Base-by-base conservation (phyloP, 2,113 vertebrate species). In the Saimiri boliviensis region DNA sequence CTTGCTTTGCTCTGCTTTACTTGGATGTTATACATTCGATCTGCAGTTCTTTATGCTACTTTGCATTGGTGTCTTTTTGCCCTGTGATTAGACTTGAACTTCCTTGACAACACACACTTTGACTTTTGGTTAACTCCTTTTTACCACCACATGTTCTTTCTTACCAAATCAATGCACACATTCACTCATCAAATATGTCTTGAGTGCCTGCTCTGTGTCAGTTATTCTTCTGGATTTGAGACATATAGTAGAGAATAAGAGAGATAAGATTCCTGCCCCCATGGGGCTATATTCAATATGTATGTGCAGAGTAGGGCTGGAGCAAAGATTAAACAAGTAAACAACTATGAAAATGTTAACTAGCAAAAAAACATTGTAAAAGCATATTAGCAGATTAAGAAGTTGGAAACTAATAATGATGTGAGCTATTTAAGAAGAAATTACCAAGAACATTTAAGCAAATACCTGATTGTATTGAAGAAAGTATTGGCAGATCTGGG, bases 1-100 rank as follows among this genome's bases (percentile, higher is more conserved):
- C 76, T 60, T 85, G 80, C 52, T 90, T 79, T 54, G 60, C 56
- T 91, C 90, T 92, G 93, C 66, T 76, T 90, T 80, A 71, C n/a
- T 91, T 45, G 35, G 4, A 13, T 49, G 71, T 60, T 89, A 92
- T 56, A 76, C 32, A 81, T 82, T 82, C 89, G 92, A 11, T 68
- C 84, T 90, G 40, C 13, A 94, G 63, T 58, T 52, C 76, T 87
- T 58, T 54, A 25, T 93, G 82, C 89, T 95, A 45, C 95, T 93
- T 84, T 92, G 35, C 83, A 86, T 35, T 71, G 80, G 37, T 94
- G 40, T 70, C 42, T 56, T 42, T n/a, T 58, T 58, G 82, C 9
- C 13, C 45, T 94, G 45, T n/a, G 20, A 89, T 91, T 86, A 86
- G 70, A 86, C 16, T 63, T 90, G 12, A 92, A 87, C 20, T 88